Evolutionary conservation across 2,113 vertebrate genomes (phyloP).

Genomic region (rat (Rattus norvegicus)): GRCr8 NC_086039.1:73518001-73518500

Average conservation of each 20-base stretch:
- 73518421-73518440: neutral
- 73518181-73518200: neutral
- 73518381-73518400: neutral
- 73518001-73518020: neutral
- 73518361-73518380: no score
- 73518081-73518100: neutral
- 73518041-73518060: neutral
- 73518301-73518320: no score
- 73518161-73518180: neutral
- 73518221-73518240: neutral
- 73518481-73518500: neutral
- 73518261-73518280: no score
- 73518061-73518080: neutral
- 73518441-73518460: neutral
- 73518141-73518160: neutral
- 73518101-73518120: neutral
- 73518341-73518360: no score
- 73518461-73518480: neutral
- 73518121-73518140: conserved; percentile 5
- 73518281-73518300: no score
- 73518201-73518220: neutral
- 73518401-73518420: neutral
- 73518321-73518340: no score
- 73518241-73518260: neutral
- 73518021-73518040: neutral